These are phyloP conservation scores for Oasisia sp. DNA, from an alignment of 2,888 invertebrate genomes.

Conservation along the genomic window DNA sequence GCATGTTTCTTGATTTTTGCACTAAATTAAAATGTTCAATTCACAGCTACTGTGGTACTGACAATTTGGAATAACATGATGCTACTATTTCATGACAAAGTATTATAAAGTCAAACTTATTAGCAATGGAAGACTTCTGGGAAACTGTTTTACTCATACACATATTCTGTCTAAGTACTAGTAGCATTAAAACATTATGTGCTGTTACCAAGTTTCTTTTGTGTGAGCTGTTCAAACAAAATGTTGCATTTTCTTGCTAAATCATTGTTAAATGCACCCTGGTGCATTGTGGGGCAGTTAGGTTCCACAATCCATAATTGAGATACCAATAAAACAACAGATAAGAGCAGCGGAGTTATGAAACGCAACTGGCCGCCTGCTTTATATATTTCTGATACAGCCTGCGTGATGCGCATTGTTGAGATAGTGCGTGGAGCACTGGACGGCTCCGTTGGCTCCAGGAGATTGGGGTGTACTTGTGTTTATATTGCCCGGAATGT, in stretches of 20 bases:
- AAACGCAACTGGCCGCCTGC: neutral
- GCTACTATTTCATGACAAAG: too few species aligned
- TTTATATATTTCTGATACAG: neutral
- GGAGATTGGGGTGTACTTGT: neutral
- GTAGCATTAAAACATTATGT: neutral
- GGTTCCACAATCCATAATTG: neutral
- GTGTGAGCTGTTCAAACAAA: neutral
- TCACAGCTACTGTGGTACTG: too few species aligned
- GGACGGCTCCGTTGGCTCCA: neutral
- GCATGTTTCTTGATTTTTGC: too few species aligned
- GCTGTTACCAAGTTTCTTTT: neutral
- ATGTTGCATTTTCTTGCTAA: neutral
- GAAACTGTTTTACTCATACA: too few species aligned
- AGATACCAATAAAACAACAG: neutral
- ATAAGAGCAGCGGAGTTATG: neutral
- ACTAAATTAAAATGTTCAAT: too few species aligned
- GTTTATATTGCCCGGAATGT: slow-evolving; percentile 6
- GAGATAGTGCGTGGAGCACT: neutral
- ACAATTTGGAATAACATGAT: too few species aligned
- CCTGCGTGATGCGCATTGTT: neutral
- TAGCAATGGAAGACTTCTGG: too few species aligned
- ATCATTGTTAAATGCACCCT: neutral
- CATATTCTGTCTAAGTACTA: neutral
- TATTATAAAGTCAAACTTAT: too few species aligned
- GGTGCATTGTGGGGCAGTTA: neutral